Evolutionary conservation across 2,797 vertebrate genomes (phyloP).

Genomic region (Amphiprion clarkii): DNA sequence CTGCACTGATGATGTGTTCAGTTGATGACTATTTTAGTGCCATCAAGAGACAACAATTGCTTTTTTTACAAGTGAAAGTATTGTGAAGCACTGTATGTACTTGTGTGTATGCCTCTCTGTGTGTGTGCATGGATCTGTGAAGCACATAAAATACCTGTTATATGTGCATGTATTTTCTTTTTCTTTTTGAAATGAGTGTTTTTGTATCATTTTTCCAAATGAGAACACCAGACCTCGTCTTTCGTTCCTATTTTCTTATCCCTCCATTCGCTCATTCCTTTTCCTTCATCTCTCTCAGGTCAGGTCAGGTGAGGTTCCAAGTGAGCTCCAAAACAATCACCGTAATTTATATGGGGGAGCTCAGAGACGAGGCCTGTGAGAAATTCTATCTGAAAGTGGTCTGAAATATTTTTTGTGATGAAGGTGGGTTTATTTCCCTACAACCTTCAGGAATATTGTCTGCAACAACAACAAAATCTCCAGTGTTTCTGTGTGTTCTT

Average conservation of each 20-base stretch:
- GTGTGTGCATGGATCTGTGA: conserved; percentile 13
- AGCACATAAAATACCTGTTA: conserved; percentile 30
- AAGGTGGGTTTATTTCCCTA: conserved; percentile 29
- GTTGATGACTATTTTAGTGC: background rate
- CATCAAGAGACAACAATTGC: background rate
- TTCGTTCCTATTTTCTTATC: conserved; percentile 36
- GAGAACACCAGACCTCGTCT: conserved; percentile 57
- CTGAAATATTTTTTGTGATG: conserved; percentile 31
- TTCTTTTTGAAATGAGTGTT: conserved; percentile 17
- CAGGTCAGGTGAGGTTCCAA: conserved; percentile 46
- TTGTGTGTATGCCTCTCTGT: background rate
- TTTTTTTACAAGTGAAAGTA: background rate
- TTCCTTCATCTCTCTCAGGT: conserved; percentile 48
- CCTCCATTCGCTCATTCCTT: conserved; percentile 26
- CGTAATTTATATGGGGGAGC: conserved; percentile 36
- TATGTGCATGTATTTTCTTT: conserved; percentile 26
- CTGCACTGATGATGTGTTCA: background rate
- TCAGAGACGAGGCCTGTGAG: conserved; percentile 18
- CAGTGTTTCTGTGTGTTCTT: conserved; percentile 4
- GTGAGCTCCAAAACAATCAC: conserved; percentile 59
- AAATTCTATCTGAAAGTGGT: conserved; percentile 25
- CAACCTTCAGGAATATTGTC: conserved; percentile 3
- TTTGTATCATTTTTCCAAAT: conserved; percentile 51
- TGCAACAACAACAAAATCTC: background rate
- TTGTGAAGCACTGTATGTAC: background rate